These are phyloP conservation scores for Limosa lapponica DNA, from an alignment of 2,797 vertebrate genomes.

Conservation along the genomic window DNA sequence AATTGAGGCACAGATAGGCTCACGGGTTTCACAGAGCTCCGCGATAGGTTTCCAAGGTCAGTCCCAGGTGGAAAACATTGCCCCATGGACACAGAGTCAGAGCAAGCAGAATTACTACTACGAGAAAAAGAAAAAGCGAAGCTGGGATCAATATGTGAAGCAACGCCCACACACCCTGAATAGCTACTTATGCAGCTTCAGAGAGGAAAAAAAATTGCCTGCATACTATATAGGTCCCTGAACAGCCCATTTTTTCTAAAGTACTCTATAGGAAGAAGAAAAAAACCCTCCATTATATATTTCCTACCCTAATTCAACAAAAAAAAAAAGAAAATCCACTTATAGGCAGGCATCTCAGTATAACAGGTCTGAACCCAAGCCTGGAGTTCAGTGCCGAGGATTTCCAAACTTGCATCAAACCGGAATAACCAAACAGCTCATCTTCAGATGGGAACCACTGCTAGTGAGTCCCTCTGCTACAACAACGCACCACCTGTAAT, in stretches of 20 bases:
- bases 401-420: neutral
- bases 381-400: neutral
- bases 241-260: neutral
- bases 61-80: neutral
- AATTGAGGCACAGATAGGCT: neutral
- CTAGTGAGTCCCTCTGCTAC: neutral
- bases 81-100: neutral
- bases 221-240: neutral
- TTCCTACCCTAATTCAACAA: neutral
- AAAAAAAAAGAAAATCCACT: neutral
- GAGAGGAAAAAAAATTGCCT: neutral
- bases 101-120: neutral
- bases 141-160: neutral
- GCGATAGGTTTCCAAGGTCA: neutral
- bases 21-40: neutral
- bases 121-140: neutral
- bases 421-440: neutral
- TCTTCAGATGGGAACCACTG: neutral
- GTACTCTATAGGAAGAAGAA: neutral
- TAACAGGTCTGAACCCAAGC: neutral
- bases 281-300: rapidly evolving
- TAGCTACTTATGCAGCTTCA: neutral
- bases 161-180: neutral
- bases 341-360: rapidly evolving
- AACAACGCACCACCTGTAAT: rapidly evolving